A percentile compares a stretch with the other conserved stretches of the same genome.
Conservation (phyloP, 2,113 vertebrate species). For the Percopsis transmontana region DNA sequence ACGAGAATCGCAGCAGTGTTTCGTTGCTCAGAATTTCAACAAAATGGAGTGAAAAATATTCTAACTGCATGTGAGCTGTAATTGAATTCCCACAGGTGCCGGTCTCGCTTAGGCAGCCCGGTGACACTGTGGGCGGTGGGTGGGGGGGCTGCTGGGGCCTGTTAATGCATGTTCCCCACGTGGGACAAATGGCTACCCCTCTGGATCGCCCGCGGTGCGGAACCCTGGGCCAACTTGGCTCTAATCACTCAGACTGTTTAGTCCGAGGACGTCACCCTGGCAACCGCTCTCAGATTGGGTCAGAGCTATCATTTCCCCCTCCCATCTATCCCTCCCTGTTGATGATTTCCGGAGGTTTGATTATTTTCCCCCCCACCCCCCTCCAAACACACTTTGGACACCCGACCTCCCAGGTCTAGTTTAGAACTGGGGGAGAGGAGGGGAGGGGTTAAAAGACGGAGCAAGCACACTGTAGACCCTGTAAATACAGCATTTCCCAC, state of each 20-base stretch:
- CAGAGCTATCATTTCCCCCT: slow-evolving; percentile 63
- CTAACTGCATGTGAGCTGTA: slow-evolving; percentile 35
- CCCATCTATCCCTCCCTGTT: slow-evolving; percentile 59
- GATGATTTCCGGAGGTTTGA: slow-evolving; percentile 61
- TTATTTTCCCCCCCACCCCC: slow-evolving; percentile 22
- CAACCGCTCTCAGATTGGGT: slow-evolving; percentile 49
- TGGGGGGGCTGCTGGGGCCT: slow-evolving; percentile 8
- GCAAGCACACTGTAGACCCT: slow-evolving; percentile 54
- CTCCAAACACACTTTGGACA: slow-evolving; percentile 45
- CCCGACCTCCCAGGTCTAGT: slow-evolving; percentile 36
- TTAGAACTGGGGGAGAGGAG: slow-evolving; percentile 27
- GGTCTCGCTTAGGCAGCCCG: slow-evolving; percentile 46
- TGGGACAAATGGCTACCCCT: slow-evolving; percentile 58
- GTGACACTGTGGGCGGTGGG: slow-evolving; percentile 43
- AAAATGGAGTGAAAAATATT: slow-evolving; percentile 11
- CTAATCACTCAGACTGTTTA: slow-evolving; percentile 67
- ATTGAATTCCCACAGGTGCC: slow-evolving; percentile 46
- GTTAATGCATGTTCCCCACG: slow-evolving; percentile 60
- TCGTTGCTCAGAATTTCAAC: slow-evolving; percentile 7
- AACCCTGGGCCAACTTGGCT: slow-evolving; percentile 58
- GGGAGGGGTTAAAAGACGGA: slow-evolving; percentile 27
- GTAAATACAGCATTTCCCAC: slow-evolving; percentile 75
- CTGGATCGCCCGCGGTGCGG: slow-evolving; percentile 42
- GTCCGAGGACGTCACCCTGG: slow-evolving; percentile 66
- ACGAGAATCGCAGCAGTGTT: slow-evolving; percentile 1